Evolutionary conservation across 2,113 vertebrate species (phyloP).

Genomic region (Parus major): DNA sequence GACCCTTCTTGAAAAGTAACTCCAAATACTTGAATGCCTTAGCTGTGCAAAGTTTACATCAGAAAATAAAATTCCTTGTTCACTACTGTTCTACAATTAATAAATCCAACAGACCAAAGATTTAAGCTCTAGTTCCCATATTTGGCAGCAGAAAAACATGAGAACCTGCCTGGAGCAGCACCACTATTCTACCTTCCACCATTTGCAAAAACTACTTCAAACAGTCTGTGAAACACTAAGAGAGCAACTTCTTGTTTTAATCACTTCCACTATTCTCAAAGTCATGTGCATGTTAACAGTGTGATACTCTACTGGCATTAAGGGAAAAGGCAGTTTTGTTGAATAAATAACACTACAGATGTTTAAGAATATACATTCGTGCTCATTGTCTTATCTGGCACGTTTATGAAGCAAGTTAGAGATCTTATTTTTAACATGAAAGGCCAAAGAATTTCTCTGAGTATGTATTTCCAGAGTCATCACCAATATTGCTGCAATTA

Average conservation of each 20-base stretch:
- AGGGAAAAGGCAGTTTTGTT: background rate
- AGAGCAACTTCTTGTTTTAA: background rate
- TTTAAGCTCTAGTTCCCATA: background rate
- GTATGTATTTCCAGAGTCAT: background rate
- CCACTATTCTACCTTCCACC: background rate
- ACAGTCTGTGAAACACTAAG: background rate
- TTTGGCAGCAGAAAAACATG: background rate
- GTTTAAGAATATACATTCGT: background rate
- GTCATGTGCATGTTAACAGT: accelerated
- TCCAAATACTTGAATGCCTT: background rate
- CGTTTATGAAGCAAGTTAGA: background rate
- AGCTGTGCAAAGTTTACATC: background rate
- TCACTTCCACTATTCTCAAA: background rate
- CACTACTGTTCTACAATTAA: background rate
- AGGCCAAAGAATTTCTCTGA: background rate
- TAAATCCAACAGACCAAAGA: background rate
- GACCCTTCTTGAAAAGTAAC: background rate
- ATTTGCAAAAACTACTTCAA: background rate
- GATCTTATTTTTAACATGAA: background rate
- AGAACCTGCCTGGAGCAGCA: background rate
- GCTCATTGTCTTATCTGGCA: background rate
- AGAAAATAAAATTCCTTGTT: background rate
- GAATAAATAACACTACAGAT: background rate
- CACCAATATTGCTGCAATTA: background rate
- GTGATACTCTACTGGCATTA: background rate